Evolutionary conservation across 2,888 invertebrate species (phyloP).

Genomic region (Suillia variegata): DNA sequence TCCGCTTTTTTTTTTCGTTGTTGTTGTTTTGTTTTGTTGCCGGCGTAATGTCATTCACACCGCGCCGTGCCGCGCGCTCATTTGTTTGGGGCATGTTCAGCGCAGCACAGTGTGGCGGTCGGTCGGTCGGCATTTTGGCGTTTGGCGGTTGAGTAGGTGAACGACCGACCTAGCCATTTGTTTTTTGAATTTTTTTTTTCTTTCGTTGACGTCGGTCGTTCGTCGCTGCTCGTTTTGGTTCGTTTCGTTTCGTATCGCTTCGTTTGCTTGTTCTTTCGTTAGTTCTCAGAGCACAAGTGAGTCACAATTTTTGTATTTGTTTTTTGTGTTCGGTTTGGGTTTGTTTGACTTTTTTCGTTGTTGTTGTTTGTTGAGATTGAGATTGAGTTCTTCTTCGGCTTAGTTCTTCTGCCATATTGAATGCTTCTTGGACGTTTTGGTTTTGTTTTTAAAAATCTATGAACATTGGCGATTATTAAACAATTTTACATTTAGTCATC

Average conservation of each 20-base stretch:
- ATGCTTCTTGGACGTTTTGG: no score
- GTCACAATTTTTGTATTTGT: background rate
- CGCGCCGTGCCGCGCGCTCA: conserved; percentile 15
- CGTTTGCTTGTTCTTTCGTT: background rate
- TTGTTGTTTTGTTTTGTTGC: no score
- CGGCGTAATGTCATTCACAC: conserved; percentile 34
- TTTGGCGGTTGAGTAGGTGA: conserved; percentile 45
- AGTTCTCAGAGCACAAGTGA: background rate
- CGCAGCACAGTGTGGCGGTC: no score
- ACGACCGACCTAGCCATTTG: conserved; percentile 62
- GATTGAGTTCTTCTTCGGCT: no score
- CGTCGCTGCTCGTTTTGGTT: background rate
- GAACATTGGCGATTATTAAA: no score
- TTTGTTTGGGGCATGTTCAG: conserved; percentile 25
- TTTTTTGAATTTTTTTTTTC: conserved; percentile 38
- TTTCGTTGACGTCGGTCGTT: conserved; percentile 16
- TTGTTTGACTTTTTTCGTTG: background rate
- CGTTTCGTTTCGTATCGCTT: background rate
- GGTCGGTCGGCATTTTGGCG: no score
- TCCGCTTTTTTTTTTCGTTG: no score
- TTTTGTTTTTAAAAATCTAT: no score
- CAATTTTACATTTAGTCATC: no score
- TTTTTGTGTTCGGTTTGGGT: background rate
- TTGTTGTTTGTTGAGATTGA: background rate
- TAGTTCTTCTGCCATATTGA: no score